Evolutionary conservation across 2,797 vertebrate species (phyloP).

Genomic region (Cirrhinus molitorella): DNA sequence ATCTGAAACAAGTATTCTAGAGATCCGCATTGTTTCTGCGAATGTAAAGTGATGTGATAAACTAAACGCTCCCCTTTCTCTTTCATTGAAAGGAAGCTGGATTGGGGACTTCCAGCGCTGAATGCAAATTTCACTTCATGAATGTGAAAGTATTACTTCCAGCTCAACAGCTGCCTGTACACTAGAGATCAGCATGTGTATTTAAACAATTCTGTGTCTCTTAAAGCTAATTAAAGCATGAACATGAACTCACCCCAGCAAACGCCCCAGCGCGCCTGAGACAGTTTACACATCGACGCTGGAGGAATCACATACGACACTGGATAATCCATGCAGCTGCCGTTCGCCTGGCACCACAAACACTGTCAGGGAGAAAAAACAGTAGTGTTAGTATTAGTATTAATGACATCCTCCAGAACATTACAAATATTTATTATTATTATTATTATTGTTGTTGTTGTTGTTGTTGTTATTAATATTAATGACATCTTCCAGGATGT

Average conservation of each 20-base stretch:
- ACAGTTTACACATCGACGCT: constrained; percentile 78
- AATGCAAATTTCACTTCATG: not conserved
- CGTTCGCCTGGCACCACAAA: constrained; percentile 87
- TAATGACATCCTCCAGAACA: not conserved
- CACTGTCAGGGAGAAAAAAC: constrained; percentile 76
- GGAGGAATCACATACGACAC: constrained; percentile 84
- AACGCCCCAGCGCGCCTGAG: constrained; percentile 85
- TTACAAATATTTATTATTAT: not conserved
- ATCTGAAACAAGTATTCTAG: not conserved
- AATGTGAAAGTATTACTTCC: constrained; percentile 11
- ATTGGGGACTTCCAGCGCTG: constrained; percentile 6
- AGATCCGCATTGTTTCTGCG: not conserved
- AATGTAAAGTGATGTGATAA: not conserved
- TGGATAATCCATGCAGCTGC: constrained; percentile 85
- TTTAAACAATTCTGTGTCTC: not conserved
- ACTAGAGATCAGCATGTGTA: not conserved
- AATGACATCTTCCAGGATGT: not conserved
- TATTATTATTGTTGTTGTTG: not conserved
- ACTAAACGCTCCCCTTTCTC: not conserved
- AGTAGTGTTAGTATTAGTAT: not conserved
- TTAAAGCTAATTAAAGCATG: not conserved
- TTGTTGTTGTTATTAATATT: not conserved
- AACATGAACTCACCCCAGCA: constrained; percentile 83
- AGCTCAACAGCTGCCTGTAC: not conserved
- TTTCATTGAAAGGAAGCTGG: not conserved